phyloP scores from a whole-genome alignment of 2,113 vertebrate genomes.

The Plestiodon gilberti region DNA sequence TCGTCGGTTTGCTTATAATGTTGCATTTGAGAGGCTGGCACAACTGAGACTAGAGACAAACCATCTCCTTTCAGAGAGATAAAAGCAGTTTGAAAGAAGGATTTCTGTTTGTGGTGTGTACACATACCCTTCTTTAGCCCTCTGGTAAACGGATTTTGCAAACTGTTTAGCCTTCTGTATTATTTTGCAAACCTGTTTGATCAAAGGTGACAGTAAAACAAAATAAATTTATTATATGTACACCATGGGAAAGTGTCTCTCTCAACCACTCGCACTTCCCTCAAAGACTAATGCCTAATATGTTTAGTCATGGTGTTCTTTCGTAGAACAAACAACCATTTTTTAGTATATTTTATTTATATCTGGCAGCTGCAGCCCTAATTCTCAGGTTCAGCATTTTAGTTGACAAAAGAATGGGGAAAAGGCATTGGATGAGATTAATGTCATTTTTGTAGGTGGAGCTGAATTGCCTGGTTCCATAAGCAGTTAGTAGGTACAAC shows the following conservation, averaged over 20 bases:
- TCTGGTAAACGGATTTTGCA: conserved; percentile 5
- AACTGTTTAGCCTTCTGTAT: background rate
- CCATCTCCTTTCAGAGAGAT: background rate
- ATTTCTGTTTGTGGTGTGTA: background rate
- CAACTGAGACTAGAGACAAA: background rate
- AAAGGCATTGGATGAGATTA: background rate
- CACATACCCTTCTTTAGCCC: background rate
- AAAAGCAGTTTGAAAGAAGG: background rate
- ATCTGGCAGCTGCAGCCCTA: background rate
- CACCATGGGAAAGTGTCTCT: background rate
- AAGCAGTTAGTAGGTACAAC: background rate
- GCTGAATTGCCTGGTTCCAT: background rate
- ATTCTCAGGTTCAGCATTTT: accelerated
- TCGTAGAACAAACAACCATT: background rate
- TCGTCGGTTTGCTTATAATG: conserved; percentile 33
- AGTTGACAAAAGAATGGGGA: conserved; percentile 26
- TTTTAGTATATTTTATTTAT: background rate
- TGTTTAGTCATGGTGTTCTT: background rate
- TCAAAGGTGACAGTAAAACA: background rate
- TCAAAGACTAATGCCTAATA: background rate
- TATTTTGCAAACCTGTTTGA: background rate
- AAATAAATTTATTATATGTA: background rate
- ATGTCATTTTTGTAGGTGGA: background rate
- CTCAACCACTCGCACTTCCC: background rate
- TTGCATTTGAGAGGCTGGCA: background rate